A percentile compares a stretch with the other conserved stretches of the same genome.
Evolutionary conservation across 2,888 invertebrate genomes (phyloP).

Genomic region (Eilema depressum): DNA sequence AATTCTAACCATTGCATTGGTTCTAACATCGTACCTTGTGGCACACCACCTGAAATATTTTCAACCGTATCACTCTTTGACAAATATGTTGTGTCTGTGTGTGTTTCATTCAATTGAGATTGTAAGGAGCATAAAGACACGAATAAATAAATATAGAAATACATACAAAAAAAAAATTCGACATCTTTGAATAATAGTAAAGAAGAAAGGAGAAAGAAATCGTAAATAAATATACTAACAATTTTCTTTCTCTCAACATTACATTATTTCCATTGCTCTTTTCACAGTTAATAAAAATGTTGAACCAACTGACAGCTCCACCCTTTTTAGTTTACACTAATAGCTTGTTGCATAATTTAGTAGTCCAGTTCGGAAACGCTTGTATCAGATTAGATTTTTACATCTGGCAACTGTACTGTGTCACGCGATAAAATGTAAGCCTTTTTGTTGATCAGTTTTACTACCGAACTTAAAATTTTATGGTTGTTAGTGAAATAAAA

Average conservation of each 20-base stretch:
- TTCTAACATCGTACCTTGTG: too few relatives aligned
- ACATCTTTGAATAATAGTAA: too few relatives aligned
- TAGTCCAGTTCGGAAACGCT: not conserved
- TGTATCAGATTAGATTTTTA: not conserved
- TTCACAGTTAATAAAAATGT: constrained; percentile 2
- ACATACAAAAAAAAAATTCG: too few relatives aligned
- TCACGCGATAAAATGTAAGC: not conserved
- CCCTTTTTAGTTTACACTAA: constrained; percentile 3
- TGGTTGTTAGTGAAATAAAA: not conserved
- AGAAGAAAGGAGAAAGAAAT: too few relatives aligned
- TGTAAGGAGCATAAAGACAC: too few relatives aligned
- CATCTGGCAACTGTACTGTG: not conserved
- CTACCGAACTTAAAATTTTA: not conserved
- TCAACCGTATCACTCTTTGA: too few relatives aligned
- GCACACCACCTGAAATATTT: too few relatives aligned
- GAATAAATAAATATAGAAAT: too few relatives aligned
- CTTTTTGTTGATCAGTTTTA: not conserved
- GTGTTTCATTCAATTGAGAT: too few relatives aligned
- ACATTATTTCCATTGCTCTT: not conserved
- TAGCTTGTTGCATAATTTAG: not conserved
- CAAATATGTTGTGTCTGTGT: too few relatives aligned
- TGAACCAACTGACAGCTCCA: not conserved
- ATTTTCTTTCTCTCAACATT: not conserved
- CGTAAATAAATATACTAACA: too few relatives aligned
- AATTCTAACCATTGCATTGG: too few relatives aligned